Evolutionary conservation across 92 coral and sea anemone species (phyloP), one percentile per base, ranked within the genome.

Genomic region (Parazoanthus swiftii): DNA sequence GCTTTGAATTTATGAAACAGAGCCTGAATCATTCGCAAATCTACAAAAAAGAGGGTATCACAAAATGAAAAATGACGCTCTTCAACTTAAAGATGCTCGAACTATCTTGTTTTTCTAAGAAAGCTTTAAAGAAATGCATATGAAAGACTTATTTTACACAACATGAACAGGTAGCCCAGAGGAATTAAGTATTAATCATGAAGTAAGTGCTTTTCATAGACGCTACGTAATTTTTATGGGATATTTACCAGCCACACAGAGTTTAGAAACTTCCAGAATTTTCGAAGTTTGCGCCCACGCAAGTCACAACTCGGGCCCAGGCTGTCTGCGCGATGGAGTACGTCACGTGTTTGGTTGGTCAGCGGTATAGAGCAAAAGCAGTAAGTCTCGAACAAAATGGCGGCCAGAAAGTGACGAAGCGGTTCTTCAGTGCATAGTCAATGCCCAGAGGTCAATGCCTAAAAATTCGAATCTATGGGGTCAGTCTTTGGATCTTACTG

Each of bases 141-240:
- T 7, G 26, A 58, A 26, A 65, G 86, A 56, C 54, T 54, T 3
- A 1, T 7, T 77, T 54, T 51, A 13, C 13, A n/a, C 35, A 48
- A 7, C 23, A 78, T 29, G 29, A 10, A 50, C 29, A 14, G n/a
- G 13, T 48, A 48, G 10, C 0, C 44, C 29, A n/a, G 29, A 20
- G 37, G 21, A 25, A 79, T 48, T 5, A 79, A 29, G 5, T 79
- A 50, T 39, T 16, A 77, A 14, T 8, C 67, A 70, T n/a, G 39
- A 6, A 16, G 71, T 35, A 63, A 23, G n/a, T 35, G 77, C 91
- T 91, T 93, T 93, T 91, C 94, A 75, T 93, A 88, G 91, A 65
- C 72, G 74, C 89, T 63, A 91, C 94, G 95, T 93, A 93, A 91
- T 90, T 79, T 74, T 85, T 43, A 79, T 51, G 76, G 72, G 81